Base-by-base conservation (phyloP, 2,113 vertebrate species). In the Felis chaus region DNA sequence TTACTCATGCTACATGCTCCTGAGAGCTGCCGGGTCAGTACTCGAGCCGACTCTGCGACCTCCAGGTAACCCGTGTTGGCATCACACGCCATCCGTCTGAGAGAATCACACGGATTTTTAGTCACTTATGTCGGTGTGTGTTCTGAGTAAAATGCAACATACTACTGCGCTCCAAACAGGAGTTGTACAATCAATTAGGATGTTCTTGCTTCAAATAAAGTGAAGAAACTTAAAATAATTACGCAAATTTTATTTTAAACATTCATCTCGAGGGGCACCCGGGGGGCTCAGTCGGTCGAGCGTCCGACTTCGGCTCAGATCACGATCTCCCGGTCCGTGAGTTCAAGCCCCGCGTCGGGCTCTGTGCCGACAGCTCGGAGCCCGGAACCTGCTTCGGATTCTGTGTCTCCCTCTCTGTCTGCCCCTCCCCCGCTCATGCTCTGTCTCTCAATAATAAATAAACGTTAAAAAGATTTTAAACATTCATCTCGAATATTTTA, bases 401-500 rank as follows among this genome's bases (percentile, higher is more conserved):
- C 45, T 45, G 45, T 45, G 45, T 45, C 45, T 45, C 45, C 45
- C 45, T 45, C 45, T 45, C 45, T 45, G 7, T 45, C 45, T 45
- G 45, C 45, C 45, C 45, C 45, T 45, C 45, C 45, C 45, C 45
- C 45, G 1, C 45, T 45, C 45, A 9, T 45, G 45, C 45, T 45
- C 45, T 9, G 45, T 45, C 45, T 45, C 45, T 45, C 41, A 45
- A 45, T 45, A 9, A 45, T 45, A 9, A 45, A 45, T 45, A 45
- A 45, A 45, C 7, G 45, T 45, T 45, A 45, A 45, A 45, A 45
- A 45, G 9, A 9, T 90, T 88, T 90, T n/a, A 2, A 45, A 45
- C 45, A 45, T 9, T 45, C 45, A 45, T 45, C 45, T 45, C 45
- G 8, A 87, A 66, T 95, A 91, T 95, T 98, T 97, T 65, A 65